These are phyloP conservation scores for Morinoia aosen DNA, from an alignment of 2,888 invertebrate species.

Conservation along the genomic window DNA sequence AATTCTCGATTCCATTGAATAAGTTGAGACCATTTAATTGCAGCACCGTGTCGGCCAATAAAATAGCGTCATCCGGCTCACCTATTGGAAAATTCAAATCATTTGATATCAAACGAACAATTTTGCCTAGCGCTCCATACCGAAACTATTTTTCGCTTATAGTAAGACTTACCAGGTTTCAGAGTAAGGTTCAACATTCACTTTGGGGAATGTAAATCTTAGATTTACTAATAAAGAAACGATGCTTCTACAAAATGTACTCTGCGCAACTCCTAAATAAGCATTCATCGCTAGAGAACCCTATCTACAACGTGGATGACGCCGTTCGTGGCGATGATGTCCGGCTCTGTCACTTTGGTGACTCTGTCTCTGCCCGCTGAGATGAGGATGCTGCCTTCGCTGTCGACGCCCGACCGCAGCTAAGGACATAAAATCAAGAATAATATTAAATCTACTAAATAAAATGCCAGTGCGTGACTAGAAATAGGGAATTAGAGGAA, in stretches of 20 bases:
- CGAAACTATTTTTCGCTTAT: neutral
- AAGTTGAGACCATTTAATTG: no score
- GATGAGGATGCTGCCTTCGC: conserved; percentile 16
- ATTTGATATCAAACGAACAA: no score
- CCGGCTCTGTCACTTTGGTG: neutral
- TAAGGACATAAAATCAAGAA: neutral
- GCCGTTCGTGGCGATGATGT: conserved; percentile 34
- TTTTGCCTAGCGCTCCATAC: no score
- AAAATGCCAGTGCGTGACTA: neutral
- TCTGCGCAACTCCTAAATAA: neutral
- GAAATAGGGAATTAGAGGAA: neutral
- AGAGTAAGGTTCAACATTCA: neutral
- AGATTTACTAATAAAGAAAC: no score
- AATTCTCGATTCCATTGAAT: no score
- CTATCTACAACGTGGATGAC: conserved; percentile 41
- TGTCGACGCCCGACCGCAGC: conserved; percentile 25
- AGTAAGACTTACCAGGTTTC: neutral
- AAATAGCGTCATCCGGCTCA: no score
- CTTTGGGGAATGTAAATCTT: neutral
- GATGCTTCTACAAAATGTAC: neutral
- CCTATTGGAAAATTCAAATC: no score
- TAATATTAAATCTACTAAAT: neutral
- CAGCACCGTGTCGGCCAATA: no score
- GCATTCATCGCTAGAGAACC: neutral
- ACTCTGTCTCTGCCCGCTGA: conserved; percentile 38